A percentile compares a stretch with the other conserved stretches of the same genome.
These are phyloP conservation scores for Drosophila bifasciata DNA, from an alignment of 1,140 invertebrate species.

Conservation along the genomic window DNA sequence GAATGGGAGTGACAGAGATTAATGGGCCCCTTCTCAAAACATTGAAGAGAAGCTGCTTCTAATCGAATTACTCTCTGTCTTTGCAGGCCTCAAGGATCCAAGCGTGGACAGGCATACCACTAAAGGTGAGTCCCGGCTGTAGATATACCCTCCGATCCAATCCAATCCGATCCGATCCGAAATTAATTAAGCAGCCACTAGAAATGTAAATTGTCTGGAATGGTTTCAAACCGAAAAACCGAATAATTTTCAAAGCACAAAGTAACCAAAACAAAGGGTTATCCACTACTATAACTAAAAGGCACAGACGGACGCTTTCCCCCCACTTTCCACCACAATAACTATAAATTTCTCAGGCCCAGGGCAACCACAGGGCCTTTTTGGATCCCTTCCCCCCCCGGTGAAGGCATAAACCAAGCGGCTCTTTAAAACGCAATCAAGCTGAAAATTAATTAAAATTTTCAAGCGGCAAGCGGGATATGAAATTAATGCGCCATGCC, in stretches of 20 bases:
- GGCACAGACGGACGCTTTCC: constrained; percentile 18
- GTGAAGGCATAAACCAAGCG: constrained; percentile 61
- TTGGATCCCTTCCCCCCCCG: constrained; percentile 4
- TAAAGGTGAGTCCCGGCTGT: constrained; percentile 62
- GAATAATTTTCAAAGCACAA: constrained; percentile 43
- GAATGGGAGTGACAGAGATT: constrained; percentile 46
- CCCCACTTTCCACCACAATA: constrained; percentile 63
- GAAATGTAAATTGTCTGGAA: constrained; percentile 56
- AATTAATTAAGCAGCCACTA: constrained; percentile 52
- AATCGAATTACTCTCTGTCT: constrained; percentile 10
- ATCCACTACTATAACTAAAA: constrained; percentile 10
- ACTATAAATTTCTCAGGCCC: constrained; percentile 71
- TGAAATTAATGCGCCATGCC: constrained; percentile 70
- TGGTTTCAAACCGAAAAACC: constrained; percentile 62
- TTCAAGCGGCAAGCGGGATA: constrained; percentile 73
- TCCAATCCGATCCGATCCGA: constrained; percentile 24
- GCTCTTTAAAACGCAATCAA: constrained; percentile 84
- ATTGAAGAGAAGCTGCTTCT: too few relatives aligned
- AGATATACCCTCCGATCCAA: background rate
- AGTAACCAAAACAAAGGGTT: constrained; percentile 54
- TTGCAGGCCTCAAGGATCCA: constrained; percentile 80
- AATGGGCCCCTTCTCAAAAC: constrained; percentile 28
- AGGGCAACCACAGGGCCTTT: constrained; percentile 36
- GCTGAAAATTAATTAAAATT: constrained; percentile 84
- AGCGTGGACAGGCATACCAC: constrained; percentile 76